A percentile compares a stretch with the other conserved stretches of the same genome.
Conservation (phyloP, 2,888 invertebrate species). For the Zhengitettix transpicula region DNA sequence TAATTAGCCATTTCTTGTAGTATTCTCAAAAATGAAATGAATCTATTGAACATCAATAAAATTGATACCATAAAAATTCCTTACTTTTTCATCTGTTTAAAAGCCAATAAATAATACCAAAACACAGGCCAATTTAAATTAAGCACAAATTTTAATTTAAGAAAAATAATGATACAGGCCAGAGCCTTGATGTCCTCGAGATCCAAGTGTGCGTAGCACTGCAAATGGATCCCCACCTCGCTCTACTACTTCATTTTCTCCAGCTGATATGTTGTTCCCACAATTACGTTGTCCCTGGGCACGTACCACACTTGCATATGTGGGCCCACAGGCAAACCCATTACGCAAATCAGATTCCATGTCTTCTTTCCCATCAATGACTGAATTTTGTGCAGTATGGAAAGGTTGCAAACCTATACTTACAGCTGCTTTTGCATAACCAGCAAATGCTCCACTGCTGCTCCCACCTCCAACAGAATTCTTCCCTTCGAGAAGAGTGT, state of each 20-base stretch:
- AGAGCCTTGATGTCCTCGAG: constrained; percentile 21
- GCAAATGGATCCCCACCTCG: constrained; percentile 27
- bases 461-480: background rate
- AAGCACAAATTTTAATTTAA: constrained; percentile 15
- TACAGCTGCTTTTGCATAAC: constrained; percentile 16
- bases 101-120: too few relatives aligned
- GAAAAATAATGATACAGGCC: constrained; percentile 41
- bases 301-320: constrained; percentile 22
- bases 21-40: too few relatives aligned
- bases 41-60: too few relatives aligned
- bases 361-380: background rate
- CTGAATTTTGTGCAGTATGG: background rate
- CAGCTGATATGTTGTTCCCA: background rate
- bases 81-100: too few relatives aligned
- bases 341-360: background rate
- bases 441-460: constrained; percentile 15
- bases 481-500: background rate
- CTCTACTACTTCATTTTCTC: background rate
- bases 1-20: too few relatives aligned
- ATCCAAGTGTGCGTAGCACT: constrained; percentile 31
- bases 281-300: constrained; percentile 15
- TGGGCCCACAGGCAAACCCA: constrained; percentile 11
- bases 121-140: too few relatives aligned
- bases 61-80: too few relatives aligned
- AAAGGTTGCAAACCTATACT: background rate